Conservation (phyloP, 2,113 vertebrate species). For the Mohoua ochrocephala region DNA sequence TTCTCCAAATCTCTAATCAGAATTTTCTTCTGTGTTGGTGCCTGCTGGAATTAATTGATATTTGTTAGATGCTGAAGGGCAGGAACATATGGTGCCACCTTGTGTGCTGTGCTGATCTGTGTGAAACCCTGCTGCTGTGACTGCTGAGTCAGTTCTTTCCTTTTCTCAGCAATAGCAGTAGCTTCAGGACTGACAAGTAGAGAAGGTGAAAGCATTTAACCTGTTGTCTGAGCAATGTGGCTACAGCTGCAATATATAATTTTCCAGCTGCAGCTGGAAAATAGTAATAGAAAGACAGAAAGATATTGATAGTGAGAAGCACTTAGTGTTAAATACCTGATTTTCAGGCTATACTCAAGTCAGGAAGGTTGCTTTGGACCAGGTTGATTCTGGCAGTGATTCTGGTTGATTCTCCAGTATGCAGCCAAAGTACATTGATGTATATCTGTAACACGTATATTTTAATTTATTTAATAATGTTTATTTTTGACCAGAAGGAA, state of each 20-base stretch:
- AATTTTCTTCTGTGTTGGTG: background rate
- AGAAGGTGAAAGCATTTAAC: constrained; percentile 17
- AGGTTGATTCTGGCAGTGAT: too few species aligned
- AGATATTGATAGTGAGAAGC: background rate
- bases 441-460: background rate
- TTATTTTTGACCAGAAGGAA: background rate
- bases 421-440: background rate
- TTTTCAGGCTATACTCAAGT: background rate
- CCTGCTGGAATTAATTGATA: constrained; percentile 52
- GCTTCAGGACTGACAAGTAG: background rate
- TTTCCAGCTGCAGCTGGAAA: too few species aligned
- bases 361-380: background rate
- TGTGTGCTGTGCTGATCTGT: constrained; percentile 5
- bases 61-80: constrained; percentile 39
- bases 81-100: constrained; percentile 48
- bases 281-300: background rate
- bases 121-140: constrained; percentile 8
- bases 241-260: background rate
- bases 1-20: constrained; percentile 23
- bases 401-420: background rate
- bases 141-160: constrained; percentile 24
- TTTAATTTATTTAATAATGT: background rate
- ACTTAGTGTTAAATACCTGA: background rate
- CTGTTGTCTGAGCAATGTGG: background rate
- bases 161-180: background rate